Evolutionary conservation across 30 jellyfish, hydroid and myxozoan species (phyloP), one percentile per base, ranked within the genome.

Genomic region (Chironex yamaguchii): DNA sequence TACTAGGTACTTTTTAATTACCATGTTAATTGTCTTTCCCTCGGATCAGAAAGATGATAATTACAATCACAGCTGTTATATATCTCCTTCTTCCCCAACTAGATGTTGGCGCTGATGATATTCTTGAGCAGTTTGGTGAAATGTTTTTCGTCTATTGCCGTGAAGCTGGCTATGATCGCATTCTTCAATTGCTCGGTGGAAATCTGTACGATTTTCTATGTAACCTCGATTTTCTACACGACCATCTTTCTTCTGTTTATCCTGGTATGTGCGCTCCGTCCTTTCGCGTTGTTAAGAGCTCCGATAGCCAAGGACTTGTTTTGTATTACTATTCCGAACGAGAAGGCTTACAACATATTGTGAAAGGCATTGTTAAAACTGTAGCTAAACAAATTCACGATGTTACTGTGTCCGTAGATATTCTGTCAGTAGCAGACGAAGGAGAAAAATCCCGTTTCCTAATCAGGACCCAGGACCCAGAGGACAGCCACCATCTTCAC

Each of bases 91-190:
- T 58, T 24, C 36, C 12, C 22, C 4, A 23, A 66, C 72, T 21
- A 82, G 92, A 52, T 82, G 28, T 71, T 30, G 92, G 68, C 48
- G 74, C 62, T n/a, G 90, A 82, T 25, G 92, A 69, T 13, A 34
- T 82, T n/a, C 92, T 62, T 26, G 92, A 69, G 36, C 79, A 82
- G 64, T 82, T 82, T 68, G 92, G 92, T 1, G 91, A 69, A 29
- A 22, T 52, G 9, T 82, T 62, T 51, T 82, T 82, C 64, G 24
- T 49, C 17, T 87, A 82, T 52, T 82, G 92, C 42, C 34, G 73
- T 26, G 49, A 34, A 62, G 36, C 92, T 1, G 25, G 85, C 27
- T 87, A 82, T 42, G 92, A 87, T 2, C 49, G 72, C 27, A 76
- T 82, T 23, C 36, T 82, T 22, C 49, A 52, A 69, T 72, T 51